A percentile compares a stretch with the other conserved stretches of the same genome.
Conservation (phyloP, 2,113 vertebrate species). For the Furnarius figulus region DNA sequence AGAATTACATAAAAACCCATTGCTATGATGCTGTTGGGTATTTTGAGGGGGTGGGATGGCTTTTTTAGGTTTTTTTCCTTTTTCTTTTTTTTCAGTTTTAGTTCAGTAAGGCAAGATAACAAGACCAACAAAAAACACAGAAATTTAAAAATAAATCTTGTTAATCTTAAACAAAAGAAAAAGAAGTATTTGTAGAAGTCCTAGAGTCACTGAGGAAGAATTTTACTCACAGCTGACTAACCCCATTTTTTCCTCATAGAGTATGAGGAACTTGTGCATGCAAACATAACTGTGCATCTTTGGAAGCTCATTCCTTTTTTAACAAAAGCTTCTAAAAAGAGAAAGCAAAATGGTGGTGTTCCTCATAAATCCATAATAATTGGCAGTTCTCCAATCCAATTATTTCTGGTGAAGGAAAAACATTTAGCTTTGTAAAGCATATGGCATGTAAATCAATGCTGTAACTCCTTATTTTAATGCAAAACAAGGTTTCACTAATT, state of each 20-base stretch:
- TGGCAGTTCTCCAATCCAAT: background rate
- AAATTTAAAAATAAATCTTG: background rate
- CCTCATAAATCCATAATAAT: background rate
- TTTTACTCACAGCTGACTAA: background rate
- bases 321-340: background rate
- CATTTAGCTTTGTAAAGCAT: background rate
- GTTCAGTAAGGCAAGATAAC: background rate
- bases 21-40: background rate
- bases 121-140: background rate
- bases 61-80: background rate
- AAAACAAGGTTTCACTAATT: background rate
- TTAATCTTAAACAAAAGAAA: background rate
- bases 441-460: background rate
- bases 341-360: background rate
- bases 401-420: background rate
- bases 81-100: background rate
- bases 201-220: background rate
- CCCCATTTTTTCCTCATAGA: background rate
- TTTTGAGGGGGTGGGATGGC: background rate
- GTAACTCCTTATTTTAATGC: background rate
- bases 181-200: background rate
- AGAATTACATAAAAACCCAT: background rate
- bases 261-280: background rate
- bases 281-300: background rate
- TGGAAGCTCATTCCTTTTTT: background rate